These are phyloP conservation scores for Argopecten irradians DNA, from an alignment of 1,140 invertebrate species.

Conservation along the genomic window DNA sequence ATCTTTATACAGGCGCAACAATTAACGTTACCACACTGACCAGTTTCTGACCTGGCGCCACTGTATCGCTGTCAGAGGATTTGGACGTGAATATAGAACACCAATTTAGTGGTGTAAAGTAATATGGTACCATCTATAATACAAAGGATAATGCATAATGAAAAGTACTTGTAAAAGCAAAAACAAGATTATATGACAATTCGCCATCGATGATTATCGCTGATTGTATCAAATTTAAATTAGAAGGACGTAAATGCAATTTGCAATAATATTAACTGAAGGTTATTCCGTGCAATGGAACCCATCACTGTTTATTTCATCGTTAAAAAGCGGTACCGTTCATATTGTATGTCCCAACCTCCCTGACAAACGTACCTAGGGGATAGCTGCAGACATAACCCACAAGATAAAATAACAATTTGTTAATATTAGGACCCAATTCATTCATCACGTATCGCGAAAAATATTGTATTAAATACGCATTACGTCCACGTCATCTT, in stretches of 20 bases:
- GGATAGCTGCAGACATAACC: neutral
- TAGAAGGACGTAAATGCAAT: neutral
- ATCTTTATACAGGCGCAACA: too few relatives aligned
- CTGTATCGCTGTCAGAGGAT: neutral
- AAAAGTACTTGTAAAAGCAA: neutral
- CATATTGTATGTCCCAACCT: neutral
- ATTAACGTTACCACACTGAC: neutral
- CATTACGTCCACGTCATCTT: too few relatives aligned
- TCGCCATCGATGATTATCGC: neutral
- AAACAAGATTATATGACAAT: neutral
- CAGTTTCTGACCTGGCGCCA: neutral
- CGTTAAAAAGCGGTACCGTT: neutral
- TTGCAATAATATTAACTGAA: neutral
- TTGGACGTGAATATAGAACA: neutral
- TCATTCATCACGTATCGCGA: neutral
- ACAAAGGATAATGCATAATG: neutral
- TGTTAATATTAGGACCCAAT: neutral
- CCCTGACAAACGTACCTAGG: neutral
- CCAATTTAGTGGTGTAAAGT: neutral
- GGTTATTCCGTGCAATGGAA: neutral
- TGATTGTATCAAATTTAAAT: neutral
- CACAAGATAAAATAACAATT: neutral
- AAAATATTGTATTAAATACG: too few relatives aligned
- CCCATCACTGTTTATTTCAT: neutral
- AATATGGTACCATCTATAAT: neutral